Conservation (phyloP, 2,888 invertebrate species). For the Gasteruption jaculator region DNA sequence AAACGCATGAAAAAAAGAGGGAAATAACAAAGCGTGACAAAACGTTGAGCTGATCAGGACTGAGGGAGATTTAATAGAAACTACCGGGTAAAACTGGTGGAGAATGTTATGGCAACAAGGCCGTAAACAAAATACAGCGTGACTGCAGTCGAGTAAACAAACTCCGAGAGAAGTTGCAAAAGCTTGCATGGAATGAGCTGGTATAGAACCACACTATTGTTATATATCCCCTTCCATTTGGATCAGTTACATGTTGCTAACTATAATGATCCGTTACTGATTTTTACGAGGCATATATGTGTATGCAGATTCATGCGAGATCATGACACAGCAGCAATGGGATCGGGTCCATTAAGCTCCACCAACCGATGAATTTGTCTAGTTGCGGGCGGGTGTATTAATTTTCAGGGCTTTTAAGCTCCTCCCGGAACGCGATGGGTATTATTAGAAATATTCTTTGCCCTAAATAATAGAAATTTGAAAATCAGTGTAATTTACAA, state of each 20-base stretch:
- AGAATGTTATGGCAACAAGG: slow-evolving; percentile 42
- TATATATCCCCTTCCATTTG: slow-evolving; percentile 23
- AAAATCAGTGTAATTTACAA: too few species aligned
- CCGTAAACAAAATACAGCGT: slow-evolving; percentile 44
- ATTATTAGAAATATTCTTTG: too few species aligned
- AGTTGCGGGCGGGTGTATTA: too few species aligned
- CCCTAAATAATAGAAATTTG: too few species aligned
- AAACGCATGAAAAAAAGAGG: slow-evolving; percentile 16
- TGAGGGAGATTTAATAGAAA: slow-evolving; percentile 11
- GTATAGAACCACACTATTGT: neutral
- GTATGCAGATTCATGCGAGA: too few species aligned
- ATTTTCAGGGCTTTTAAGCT: too few species aligned
- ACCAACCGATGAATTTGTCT: too few species aligned
- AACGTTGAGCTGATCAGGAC: slow-evolving; percentile 20
- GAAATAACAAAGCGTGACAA: slow-evolving; percentile 23
- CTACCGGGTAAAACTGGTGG: slow-evolving; percentile 19
- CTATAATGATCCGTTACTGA: slow-evolving; percentile 29
- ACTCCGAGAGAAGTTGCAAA: slow-evolving; percentile 27
- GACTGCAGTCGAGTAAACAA: slow-evolving; percentile 40
- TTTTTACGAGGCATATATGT: too few species aligned
- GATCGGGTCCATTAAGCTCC: too few species aligned
- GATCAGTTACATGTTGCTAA: slow-evolving; percentile 32
- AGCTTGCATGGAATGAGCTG: slow-evolving; percentile 14
- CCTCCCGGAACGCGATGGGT: too few species aligned
- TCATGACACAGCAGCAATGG: too few species aligned